Base-by-base conservation (phyloP, 2,888 invertebrate genomes). In the Volucella zonaria region DNA sequence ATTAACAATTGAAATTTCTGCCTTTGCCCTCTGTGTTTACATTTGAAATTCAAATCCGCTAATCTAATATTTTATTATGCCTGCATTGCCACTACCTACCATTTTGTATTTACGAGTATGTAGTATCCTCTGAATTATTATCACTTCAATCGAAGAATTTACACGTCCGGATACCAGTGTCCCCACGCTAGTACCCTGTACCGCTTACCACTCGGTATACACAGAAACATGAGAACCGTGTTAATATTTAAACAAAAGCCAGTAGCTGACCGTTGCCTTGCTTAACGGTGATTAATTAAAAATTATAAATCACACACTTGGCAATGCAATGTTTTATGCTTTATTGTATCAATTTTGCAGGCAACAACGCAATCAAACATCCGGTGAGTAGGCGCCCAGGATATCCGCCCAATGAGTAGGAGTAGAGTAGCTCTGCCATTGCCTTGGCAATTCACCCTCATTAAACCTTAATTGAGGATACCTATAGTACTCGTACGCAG, bases 171-270 rank as follows among this genome's bases (percentile, higher is more conserved):
- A 31, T 31, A 31, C 4, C 31, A 31, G 6, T 10, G 18, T 10
- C 51, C 1, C 2, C 15, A 43, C 14, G 15, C 15, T 49, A 1
- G 15, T 49, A 14, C 49, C 31, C 31, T 31, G 45, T 40, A 12
- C 45, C 18, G 11, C 58, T 6, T 12, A 58, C 14, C 40, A 40
- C n/a, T 42, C n/a, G 56, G 40, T 18, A 42, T 58, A 23, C 56
- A 15, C 9, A 47, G 11, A 66, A 59, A 73, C 82, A 82, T 62
- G 42, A 64, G 18, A 68, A 54, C 18, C 58, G 56, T 80, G 79
- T 83, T 71, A 83, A 83, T 83, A 80, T 83, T 83, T 83, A 83
- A 83, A 83, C 76, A 80, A 76, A 83, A 70, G 47, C 79, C 71
- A 83, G 79, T 75, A 71, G 49, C 31, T 31, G 31, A 31, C 31